These are phyloP conservation scores for Drosophila aff. DNA, from an alignment of 1,140 invertebrate genomes.

Conservation along the genomic window DNA sequence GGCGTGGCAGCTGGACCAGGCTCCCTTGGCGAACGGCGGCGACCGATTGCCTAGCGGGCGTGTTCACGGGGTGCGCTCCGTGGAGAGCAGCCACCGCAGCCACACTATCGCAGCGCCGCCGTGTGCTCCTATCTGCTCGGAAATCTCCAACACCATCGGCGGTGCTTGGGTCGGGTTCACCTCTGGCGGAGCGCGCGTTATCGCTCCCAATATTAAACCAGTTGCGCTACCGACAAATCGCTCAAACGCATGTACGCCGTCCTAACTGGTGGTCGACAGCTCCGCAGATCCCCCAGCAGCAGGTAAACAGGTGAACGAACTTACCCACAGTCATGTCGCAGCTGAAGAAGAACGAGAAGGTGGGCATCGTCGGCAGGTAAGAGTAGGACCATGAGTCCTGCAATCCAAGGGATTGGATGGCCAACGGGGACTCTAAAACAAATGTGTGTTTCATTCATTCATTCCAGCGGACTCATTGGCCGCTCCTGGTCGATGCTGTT, in stretches of 20 bases:
- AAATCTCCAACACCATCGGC: constrained; percentile 56
- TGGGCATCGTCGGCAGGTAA: constrained; percentile 89
- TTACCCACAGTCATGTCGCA: constrained; percentile 46
- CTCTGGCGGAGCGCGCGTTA: constrained; percentile 50
- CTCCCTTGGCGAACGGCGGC: background rate
- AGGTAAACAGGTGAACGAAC: constrained; percentile 4
- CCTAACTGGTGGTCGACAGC: constrained; percentile 39
- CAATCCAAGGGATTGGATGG: background rate
- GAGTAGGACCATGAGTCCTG: constrained; percentile 27
- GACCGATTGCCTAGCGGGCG: constrained; percentile 45
- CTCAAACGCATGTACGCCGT: constrained; percentile 54
- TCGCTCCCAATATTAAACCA: constrained; percentile 74
- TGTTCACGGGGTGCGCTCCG: background rate
- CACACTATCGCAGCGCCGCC: constrained; percentile 15
- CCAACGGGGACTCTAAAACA: background rate
- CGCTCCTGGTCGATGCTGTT: constrained; percentile 98
- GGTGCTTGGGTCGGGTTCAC: constrained; percentile 66
- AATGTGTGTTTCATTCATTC: background rate
- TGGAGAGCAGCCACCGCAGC: constrained; percentile 1
- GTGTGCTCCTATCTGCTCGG: constrained; percentile 52
- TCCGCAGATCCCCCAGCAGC: constrained; percentile 11
- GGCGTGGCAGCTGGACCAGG: constrained; percentile 2
- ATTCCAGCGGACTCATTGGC: constrained; percentile 93
- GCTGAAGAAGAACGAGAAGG: constrained; percentile 86
- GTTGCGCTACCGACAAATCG: constrained; percentile 51